phyloP scores from a whole-genome alignment of 2,113 vertebrate genomes.

The Poecile atricapillus region DNA sequence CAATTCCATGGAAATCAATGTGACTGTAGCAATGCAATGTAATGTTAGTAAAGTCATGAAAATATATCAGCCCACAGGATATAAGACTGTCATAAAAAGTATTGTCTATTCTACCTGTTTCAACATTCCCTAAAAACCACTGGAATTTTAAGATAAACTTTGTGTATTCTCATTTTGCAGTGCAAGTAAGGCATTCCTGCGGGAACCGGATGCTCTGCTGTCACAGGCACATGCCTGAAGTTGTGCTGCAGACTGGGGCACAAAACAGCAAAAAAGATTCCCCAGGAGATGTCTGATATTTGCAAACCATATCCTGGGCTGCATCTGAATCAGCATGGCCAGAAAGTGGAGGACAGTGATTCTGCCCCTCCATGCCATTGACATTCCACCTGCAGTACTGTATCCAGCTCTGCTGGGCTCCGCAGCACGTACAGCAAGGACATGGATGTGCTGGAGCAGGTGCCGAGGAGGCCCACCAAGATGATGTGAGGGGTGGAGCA shows the following conservation, averaged over 20 bases:
- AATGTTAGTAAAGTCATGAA: neutral
- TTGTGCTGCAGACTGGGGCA: neutral
- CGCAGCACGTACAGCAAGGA: neutral
- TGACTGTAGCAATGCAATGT: neutral
- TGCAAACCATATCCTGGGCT: neutral
- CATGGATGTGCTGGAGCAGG: fast-evolving
- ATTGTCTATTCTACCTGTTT: neutral
- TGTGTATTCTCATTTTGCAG: neutral
- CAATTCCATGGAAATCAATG: neutral
- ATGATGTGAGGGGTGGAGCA: neutral
- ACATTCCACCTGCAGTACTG: neutral
- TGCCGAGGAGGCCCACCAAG: fast-evolving
- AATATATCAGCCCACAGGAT: neutral
- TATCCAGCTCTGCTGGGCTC: neutral
- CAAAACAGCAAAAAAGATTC: neutral
- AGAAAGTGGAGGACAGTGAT: too few relatives aligned
- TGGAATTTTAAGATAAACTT: neutral
- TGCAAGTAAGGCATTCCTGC: neutral
- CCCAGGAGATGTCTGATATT: neutral
- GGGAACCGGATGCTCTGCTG: neutral
- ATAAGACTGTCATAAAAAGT: neutral
- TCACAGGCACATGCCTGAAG: neutral
- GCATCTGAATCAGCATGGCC: neutral
- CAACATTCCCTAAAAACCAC: neutral
- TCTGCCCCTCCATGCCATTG: neutral